Percentiles rank a stretch among this genome's conserved stretches.
Evolutionary conservation across 2,888 invertebrate genomes (phyloP).

Genomic region (Trachelus troglodyta): DNA sequence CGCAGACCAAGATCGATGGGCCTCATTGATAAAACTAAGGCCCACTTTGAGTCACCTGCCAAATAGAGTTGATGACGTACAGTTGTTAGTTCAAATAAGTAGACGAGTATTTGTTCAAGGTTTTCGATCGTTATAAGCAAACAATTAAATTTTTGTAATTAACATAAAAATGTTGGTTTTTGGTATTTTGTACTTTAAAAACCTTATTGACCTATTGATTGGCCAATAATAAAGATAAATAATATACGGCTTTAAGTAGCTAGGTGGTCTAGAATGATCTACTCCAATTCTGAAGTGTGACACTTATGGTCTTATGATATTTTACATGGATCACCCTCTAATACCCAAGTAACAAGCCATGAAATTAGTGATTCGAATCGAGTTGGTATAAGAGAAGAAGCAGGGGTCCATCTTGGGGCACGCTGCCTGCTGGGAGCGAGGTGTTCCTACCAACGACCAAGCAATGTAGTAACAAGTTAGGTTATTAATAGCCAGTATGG

Average conservation of each 20-base stretch:
- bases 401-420: slow-evolving; percentile 28
- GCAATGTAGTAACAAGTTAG: slow-evolving; percentile 22
- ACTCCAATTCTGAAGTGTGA: neutral
- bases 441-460: slow-evolving; percentile 29
- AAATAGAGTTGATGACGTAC: neutral
- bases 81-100: neutral
- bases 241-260: neutral
- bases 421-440: slow-evolving; percentile 33
- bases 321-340: slow-evolving; percentile 1
- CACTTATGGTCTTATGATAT: neutral
- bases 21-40: slow-evolving; percentile 19
- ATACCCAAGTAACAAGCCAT: slow-evolving; percentile 20
- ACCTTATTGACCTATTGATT: neutral
- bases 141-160: too few relatives aligned
- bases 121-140: too few relatives aligned
- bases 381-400: slow-evolving; percentile 27
- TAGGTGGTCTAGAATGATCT: neutral
- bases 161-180: too few relatives aligned
- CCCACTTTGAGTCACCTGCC: slow-evolving; percentile 19
- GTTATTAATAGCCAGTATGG: slow-evolving; percentile 30
- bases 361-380: slow-evolving; percentile 34
- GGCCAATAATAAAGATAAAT: neutral
- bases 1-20: slow-evolving; percentile 22
- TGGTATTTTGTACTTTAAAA: too few relatives aligned
- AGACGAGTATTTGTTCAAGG: neutral